phyloP scores from a whole-genome alignment of 2,113 vertebrate genomes.

The Bombycilla garrulus region DNA sequence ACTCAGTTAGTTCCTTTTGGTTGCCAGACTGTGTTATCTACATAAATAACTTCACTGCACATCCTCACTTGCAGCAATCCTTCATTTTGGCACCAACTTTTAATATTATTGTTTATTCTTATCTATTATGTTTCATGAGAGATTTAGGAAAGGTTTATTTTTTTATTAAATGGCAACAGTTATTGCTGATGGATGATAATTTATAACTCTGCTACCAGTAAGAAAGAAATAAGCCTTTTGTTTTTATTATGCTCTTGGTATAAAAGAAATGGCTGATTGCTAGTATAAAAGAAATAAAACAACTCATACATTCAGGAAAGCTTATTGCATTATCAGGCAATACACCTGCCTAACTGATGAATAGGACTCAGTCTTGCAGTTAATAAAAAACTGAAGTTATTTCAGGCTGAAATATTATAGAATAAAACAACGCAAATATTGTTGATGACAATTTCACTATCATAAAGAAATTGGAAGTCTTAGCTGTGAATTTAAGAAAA shows the following conservation, averaged over 20 bases:
- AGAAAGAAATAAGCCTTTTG: slow-evolving; percentile 71
- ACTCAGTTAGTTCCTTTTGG: slow-evolving; percentile 44
- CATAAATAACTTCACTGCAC: slow-evolving; percentile 33
- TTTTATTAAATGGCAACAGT: slow-evolving; percentile 75
- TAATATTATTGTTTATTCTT: slow-evolving; percentile 70
- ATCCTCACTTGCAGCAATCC: background rate
- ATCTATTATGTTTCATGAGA: slow-evolving; percentile 51
- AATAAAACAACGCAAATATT: slow-evolving; percentile 57
- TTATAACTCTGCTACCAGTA: slow-evolving; percentile 49
- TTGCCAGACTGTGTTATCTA: background rate
- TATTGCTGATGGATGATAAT: slow-evolving; percentile 72
- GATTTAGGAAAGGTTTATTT: slow-evolving; percentile 68
- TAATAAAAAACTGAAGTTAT: slow-evolving; percentile 77
- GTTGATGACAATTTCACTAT: slow-evolving; percentile 35
- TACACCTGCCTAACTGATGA: slow-evolving; percentile 79
- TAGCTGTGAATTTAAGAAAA: slow-evolving; percentile 12
- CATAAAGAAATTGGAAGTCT: slow-evolving; percentile 22
- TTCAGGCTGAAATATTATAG: slow-evolving; percentile 53
- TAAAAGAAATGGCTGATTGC: slow-evolving; percentile 59
- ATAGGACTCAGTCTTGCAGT: slow-evolving; percentile 75
- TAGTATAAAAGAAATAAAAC: slow-evolving; percentile 75
- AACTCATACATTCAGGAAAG: slow-evolving; percentile 70
- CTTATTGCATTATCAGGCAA: slow-evolving; percentile 78
- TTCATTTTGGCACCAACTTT: slow-evolving; percentile 54
- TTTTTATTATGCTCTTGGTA: slow-evolving; percentile 74